These are phyloP conservation scores for Germaria angustata DNA, from an alignment of 2,888 invertebrate species.

Conservation along the genomic window DNA sequence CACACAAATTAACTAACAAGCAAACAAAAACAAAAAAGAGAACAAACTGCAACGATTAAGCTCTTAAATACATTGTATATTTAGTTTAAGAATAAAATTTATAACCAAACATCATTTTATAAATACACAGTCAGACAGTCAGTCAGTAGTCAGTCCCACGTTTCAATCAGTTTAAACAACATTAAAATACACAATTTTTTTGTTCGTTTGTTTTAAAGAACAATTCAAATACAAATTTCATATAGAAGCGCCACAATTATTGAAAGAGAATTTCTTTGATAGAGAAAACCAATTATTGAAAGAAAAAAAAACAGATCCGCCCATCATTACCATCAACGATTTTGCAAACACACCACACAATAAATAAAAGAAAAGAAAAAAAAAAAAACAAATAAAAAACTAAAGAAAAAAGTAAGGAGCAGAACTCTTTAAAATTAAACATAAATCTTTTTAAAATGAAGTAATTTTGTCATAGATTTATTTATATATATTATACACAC, in stretches of 20 bases:
- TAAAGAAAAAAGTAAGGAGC: slow-evolving; percentile 5
- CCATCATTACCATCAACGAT: slow-evolving; percentile 68
- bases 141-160: not conserved
- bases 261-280: slow-evolving; percentile 14
- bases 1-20: slow-evolving; percentile 59
- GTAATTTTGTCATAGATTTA: slow-evolving; percentile 50
- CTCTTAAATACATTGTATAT: slow-evolving; percentile 38
- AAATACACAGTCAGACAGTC: slow-evolving; percentile 3
- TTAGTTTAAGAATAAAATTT: slow-evolving; percentile 56
- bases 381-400: slow-evolving; percentile 20
- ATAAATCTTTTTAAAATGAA: slow-evolving; percentile 27
- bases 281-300: slow-evolving; percentile 1
- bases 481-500: not conserved
- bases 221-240: not conserved
- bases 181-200: slow-evolving; percentile 17
- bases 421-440: not conserved
- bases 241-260: slow-evolving; percentile 50
- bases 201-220: slow-evolving; percentile 26
- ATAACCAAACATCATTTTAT: slow-evolving; percentile 43
- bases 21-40: slow-evolving; percentile 52
- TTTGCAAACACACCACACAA: slow-evolving; percentile 42
- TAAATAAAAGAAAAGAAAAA: slow-evolving; percentile 8
- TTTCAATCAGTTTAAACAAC: not conserved
- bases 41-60: slow-evolving; percentile 61
- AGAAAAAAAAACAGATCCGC: slow-evolving; percentile 69